These are phyloP conservation scores for Chaetorhynchus papuensis DNA, from an alignment of 2,113 vertebrate genomes.

Conservation along the genomic window DNA sequence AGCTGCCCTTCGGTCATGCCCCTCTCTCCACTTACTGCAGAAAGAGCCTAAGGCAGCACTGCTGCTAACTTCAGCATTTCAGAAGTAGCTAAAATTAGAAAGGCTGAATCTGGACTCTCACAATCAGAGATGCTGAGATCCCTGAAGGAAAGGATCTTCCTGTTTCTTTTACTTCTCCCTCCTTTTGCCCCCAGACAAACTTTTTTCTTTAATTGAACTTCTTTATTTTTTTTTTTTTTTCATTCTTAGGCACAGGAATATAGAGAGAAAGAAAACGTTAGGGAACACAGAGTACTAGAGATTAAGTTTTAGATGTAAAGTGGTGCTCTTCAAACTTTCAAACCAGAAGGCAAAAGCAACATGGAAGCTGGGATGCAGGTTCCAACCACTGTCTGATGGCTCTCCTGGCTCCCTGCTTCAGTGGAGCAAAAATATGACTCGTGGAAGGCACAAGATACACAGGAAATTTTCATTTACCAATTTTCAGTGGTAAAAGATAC, in stretches of 20 bases:
- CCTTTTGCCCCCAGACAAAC: not conserved
- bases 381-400: accelerated
- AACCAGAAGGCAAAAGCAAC: not conserved
- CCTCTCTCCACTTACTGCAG: not conserved
- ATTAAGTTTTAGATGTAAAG: not conserved
- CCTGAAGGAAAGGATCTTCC: not conserved
- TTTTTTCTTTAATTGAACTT: not conserved
- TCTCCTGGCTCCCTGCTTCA: not conserved
- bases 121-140: not conserved
- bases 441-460: not conserved
- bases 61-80: not conserved
- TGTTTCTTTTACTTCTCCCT: not conserved
- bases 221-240: not conserved
- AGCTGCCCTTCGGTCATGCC: not conserved
- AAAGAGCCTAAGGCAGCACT: not conserved
- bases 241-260: not conserved
- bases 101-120: not conserved
- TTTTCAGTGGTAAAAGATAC: not conserved
- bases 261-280: not conserved
- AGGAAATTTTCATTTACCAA: too few species aligned
- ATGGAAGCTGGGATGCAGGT: not conserved
- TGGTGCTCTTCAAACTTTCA: not conserved
- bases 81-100: not conserved
- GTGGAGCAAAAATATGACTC: accelerated
- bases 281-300: not conserved